These are phyloP conservation scores for Standfussiana lucernea DNA, from an alignment of 2,888 invertebrate species.

Conservation along the genomic window DNA sequence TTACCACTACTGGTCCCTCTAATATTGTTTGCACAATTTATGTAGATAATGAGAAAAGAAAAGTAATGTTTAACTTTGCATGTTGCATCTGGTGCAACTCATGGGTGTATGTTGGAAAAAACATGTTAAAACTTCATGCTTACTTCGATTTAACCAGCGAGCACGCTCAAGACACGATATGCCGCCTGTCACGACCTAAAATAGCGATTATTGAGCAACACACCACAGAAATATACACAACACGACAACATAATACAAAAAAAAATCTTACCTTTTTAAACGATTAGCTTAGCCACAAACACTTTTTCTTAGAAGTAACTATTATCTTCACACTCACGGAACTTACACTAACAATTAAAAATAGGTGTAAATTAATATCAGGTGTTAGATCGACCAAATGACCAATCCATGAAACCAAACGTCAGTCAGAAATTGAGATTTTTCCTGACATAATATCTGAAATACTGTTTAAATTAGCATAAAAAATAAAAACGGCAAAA, in stretches of 20 bases:
- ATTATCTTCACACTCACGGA: conserved; percentile 10
- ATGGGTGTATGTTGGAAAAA: conserved; percentile 6
- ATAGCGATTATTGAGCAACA: conserved; percentile 81
- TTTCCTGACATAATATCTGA: not conserved
- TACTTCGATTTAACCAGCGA: conserved; percentile 12
- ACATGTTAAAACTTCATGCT: not conserved
- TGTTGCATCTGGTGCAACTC: not conserved
- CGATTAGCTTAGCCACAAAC: conserved; percentile 24
- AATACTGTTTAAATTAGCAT: conserved; percentile 34
- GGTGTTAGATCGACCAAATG: conserved; percentile 51
- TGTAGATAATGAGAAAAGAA: not conserved
- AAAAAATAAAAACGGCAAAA: conserved; percentile 23
- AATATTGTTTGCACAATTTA: conserved; percentile 4
- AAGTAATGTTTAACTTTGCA: not conserved
- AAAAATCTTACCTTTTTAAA: conserved; percentile 52
- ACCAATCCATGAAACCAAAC: conserved; percentile 24
- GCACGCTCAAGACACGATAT: conserved; percentile 53
- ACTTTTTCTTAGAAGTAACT: conserved; percentile 40
- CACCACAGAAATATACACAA: conserved; percentile 67
- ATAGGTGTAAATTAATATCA: conserved; percentile 67
- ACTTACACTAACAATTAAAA: conserved; percentile 41
- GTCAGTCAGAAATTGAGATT: conserved; percentile 38
- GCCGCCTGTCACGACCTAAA: conserved; percentile 83
- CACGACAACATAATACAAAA: conserved; percentile 3
- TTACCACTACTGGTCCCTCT: not conserved